phyloP scores from a whole-genome alignment of 2,888 invertebrate species.

The Dryomyza anilis region DNA sequence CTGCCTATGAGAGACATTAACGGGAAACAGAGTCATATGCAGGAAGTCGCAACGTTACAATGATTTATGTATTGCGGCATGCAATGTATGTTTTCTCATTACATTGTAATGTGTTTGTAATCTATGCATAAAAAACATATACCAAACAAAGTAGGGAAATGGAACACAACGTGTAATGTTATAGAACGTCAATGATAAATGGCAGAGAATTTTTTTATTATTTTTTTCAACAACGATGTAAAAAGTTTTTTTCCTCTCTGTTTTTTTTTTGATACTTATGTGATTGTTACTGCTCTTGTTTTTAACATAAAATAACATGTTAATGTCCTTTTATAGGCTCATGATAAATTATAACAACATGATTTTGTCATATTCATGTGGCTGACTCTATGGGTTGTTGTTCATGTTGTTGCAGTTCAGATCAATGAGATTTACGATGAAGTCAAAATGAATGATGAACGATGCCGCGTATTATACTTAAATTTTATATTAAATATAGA shows the following conservation, averaged over 20 bases:
- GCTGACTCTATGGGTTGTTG: not conserved
- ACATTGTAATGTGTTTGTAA: too few relatives aligned
- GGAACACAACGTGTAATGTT: not conserved
- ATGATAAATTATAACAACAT: conserved; percentile 10
- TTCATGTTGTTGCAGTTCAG: not conserved
- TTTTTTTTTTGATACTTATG: not conserved
- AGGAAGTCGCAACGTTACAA: too few relatives aligned
- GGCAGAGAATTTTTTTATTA: not conserved
- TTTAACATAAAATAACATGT: not conserved
- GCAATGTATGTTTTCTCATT: too few relatives aligned
- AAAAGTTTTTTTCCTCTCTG: not conserved
- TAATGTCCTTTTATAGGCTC: not conserved
- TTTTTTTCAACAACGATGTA: not conserved
- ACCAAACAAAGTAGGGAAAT: not conserved
- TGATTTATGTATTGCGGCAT: too few relatives aligned
- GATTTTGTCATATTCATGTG: not conserved
- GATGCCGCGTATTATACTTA: not conserved
- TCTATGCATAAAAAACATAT: too few relatives aligned
- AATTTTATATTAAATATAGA: not conserved
- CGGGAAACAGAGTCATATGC: too few relatives aligned
- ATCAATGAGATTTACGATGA: not conserved
- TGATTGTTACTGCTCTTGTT: not conserved
- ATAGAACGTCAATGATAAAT: not conserved
- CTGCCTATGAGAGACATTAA: too few relatives aligned
- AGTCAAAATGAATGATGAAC: not conserved